These are phyloP conservation scores for Naso thynnoides DNA, from an alignment of 2,797 vertebrate genomes.

Conservation along the genomic window DNA sequence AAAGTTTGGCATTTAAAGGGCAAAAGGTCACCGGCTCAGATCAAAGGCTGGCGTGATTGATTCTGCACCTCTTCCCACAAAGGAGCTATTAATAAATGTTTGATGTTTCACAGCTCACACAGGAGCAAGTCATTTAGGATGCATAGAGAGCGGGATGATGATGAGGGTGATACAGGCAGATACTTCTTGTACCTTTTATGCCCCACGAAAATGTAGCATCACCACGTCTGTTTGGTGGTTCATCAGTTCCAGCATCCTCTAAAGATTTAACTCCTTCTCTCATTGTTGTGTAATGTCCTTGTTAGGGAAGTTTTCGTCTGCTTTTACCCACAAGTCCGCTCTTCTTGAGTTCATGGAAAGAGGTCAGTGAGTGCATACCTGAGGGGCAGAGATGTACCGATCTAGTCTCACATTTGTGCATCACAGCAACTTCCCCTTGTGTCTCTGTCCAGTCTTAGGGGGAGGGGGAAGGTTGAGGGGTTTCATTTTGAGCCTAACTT, in stretches of 20 bases:
- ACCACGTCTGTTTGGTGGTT: constrained; percentile 16
- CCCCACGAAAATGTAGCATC: constrained; percentile 28
- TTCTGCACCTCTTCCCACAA: constrained; percentile 38
- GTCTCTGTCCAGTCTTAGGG: constrained; percentile 19
- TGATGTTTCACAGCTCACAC: constrained; percentile 43
- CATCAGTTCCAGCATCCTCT: constrained; percentile 1
- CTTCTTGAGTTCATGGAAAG: constrained; percentile 35
- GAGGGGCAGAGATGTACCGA: constrained; percentile 27
- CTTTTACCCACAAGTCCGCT: constrained; percentile 34
- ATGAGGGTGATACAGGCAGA: constrained; percentile 9
- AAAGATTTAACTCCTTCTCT: constrained; percentile 11
- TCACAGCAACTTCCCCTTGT: constrained; percentile 6
- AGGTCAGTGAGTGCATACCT: constrained; percentile 46
- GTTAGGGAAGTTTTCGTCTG: constrained; percentile 29
- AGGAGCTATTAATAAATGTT: constrained; percentile 51
- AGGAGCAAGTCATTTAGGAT: constrained; percentile 36
- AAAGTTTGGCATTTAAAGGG: constrained; percentile 73
- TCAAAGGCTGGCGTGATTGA: constrained; percentile 63
- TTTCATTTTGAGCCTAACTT: constrained; percentile 8
- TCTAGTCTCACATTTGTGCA: constrained; percentile 19
- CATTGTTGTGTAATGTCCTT: constrained; percentile 14
- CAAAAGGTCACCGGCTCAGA: constrained; percentile 68
- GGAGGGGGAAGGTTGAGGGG: not conserved
- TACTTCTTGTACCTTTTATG: constrained; percentile 14
- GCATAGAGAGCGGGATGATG: constrained; percentile 11